phyloP scores from a whole-genome alignment of 2,888 invertebrate species.

The Scelioninae gen. 1 region DNA sequence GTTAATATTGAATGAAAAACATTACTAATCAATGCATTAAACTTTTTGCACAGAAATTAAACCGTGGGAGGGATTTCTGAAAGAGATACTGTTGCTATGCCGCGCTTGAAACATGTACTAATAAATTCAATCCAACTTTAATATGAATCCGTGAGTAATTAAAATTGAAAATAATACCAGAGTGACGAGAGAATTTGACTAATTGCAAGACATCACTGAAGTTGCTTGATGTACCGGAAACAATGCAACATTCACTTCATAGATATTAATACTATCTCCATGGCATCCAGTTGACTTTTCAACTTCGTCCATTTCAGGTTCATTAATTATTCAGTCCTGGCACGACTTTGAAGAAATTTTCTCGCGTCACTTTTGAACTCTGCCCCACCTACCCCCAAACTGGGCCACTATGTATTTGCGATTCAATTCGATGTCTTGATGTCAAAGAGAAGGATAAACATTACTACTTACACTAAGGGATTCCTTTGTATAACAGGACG shows the following conservation, averaged over 20 bases:
- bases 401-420: constrained; percentile 53
- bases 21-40: constrained; percentile 19
- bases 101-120: not conserved
- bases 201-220: not conserved
- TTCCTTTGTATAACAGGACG: constrained; percentile 39
- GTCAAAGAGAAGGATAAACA: constrained; percentile 32
- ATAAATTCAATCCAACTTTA: not conserved
- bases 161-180: not conserved
- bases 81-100: constrained; percentile 49
- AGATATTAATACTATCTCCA: constrained; percentile 22
- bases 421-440: constrained; percentile 11
- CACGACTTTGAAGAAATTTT: constrained; percentile 53
- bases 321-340: constrained; percentile 59
- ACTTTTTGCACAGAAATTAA: constrained; percentile 1
- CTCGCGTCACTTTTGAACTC: constrained; percentile 48
- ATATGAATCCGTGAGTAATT: not conserved
- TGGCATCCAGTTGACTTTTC: constrained; percentile 24
- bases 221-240: not conserved
- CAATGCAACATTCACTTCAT: not conserved
- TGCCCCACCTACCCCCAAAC: constrained; percentile 34
- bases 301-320: constrained; percentile 13
- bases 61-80: not conserved
- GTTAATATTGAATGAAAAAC: constrained; percentile 26
- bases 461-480: constrained; percentile 20
- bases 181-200: not conserved